Base-by-base conservation (phyloP, 1,140 invertebrate species). In the Drosophila tropicalis region DNA sequence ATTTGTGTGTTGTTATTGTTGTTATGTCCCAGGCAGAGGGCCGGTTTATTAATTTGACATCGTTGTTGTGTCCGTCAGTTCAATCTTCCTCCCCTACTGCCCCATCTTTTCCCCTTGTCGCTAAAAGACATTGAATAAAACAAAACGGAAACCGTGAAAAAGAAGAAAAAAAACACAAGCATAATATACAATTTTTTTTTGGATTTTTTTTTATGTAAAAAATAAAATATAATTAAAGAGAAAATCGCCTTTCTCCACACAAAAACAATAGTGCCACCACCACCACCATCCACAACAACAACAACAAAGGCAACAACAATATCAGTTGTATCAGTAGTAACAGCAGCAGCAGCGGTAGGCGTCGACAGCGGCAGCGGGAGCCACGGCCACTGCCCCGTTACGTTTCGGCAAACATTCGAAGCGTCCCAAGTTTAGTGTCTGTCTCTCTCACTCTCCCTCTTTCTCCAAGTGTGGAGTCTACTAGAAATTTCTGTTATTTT, bases 151-250 rank as follows among this genome's bases (percentile, higher is more conserved):
- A 83, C 60, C 65, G 65, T 70, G 72, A 79, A 71, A 81, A 76
- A 75, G 34, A 36, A 9, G 51, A 67, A 71, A 63, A 67, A 66
- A 68, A 76, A 29, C 44, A 62, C 44, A 75, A 73, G 71, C 72
- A 86, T 71, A 78, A 68, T 65, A 71, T 39, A 87, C 73, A 79
- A 76, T 79, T 68, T 73, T 74, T 68, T 60, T 62, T 70, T 36
- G 34, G 29, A 1, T 1, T 36, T 36, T 36, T 79, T 72, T 65
- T 73, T 63, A 83, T 89, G 84, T 87, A 89, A 80, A 86, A 87
- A 83, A 89, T 89, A 86, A 86, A 86, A 87, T 87, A 87, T 87
- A 87, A 87, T 87, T 87, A 87, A 87, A 87, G 83, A 87, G 83
- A 87, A 87, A 87, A 87, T 83, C 83, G 83, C 83, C 83, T 87